Conservation (phyloP, 2,797 vertebrate genomes). For the Peromyscus attwateri region DNA sequence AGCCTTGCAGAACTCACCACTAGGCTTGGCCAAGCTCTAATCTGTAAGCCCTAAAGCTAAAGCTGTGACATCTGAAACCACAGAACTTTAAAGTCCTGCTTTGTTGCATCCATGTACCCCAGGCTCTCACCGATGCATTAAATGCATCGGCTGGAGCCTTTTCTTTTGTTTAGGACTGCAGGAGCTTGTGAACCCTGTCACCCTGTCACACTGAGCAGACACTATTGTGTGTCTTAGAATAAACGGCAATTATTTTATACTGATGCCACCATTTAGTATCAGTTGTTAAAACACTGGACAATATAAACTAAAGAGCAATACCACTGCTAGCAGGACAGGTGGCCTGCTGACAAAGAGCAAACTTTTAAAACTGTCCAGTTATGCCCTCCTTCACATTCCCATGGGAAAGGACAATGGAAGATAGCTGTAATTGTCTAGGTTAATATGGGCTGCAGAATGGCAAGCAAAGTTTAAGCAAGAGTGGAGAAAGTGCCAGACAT, state of each 20-base stretch:
- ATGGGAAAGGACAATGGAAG: background rate
- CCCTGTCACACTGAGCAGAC: background rate
- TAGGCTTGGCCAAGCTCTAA: background rate
- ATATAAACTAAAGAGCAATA: background rate
- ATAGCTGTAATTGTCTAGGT: background rate
- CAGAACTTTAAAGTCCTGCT: background rate
- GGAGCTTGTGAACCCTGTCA: background rate
- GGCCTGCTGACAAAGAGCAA: background rate
- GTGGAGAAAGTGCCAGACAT: background rate
- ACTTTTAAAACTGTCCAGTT: background rate
- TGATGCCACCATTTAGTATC: background rate
- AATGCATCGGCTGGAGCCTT: background rate
- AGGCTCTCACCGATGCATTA: background rate
- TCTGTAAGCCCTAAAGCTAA: background rate
- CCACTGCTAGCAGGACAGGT: background rate
- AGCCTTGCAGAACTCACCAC: background rate
- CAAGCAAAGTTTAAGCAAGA: slow-evolving; percentile 43
- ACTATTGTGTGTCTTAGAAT: background rate
- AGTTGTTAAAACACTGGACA: slow-evolving; percentile 43
- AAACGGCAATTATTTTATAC: background rate
- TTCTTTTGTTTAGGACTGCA: background rate
- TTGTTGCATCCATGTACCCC: background rate
- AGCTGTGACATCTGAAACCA: background rate
- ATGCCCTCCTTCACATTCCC: background rate
- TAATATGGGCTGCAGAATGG: slow-evolving; percentile 48